These are phyloP conservation scores for Pseudomyrmex flavicornis DNA, from an alignment of 1,140 invertebrate species.

Conservation along the genomic window DNA sequence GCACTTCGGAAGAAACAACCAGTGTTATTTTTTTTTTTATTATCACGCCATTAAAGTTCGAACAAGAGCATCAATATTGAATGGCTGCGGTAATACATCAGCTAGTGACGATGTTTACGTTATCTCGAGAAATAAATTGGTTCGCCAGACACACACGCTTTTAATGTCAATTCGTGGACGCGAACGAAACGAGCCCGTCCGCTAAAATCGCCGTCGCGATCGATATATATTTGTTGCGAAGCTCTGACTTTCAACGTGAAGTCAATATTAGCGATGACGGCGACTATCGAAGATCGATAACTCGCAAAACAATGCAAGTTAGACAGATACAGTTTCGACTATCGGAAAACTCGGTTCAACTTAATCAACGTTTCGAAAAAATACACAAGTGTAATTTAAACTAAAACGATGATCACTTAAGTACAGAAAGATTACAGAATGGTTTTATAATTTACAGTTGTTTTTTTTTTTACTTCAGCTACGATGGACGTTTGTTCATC, in stretches of 20 bases:
- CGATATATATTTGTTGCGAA: slow-evolving; percentile 28
- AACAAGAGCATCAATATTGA: slow-evolving; percentile 4
- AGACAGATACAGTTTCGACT: neutral
- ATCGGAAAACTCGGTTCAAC: neutral
- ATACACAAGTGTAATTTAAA: neutral
- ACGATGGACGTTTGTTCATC: too few relatives aligned
- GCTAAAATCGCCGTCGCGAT: neutral
- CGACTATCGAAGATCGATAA: slow-evolving; percentile 32
- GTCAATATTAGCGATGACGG: slow-evolving; percentile 62
- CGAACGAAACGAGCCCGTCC: neutral
- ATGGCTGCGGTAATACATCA: slow-evolving; percentile 3
- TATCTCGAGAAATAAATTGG: slow-evolving; percentile 29
- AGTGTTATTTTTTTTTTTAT: slow-evolving; percentile 8
- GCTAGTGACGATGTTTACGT: slow-evolving; percentile 3
- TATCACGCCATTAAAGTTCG: slow-evolving; percentile 17
- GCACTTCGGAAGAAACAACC: neutral
- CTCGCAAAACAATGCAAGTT: neutral
- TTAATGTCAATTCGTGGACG: slow-evolving; percentile 28
- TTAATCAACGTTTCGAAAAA: neutral
- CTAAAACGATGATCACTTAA: neutral
- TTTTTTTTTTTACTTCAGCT: too few relatives aligned
- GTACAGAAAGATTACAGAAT: too few relatives aligned
- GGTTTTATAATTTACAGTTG: too few relatives aligned
- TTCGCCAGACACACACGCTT: neutral
- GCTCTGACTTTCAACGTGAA: slow-evolving; percentile 36